Conservation (phyloP, 1,140 invertebrate species). For the Lasioglossum baleicum region DNA sequence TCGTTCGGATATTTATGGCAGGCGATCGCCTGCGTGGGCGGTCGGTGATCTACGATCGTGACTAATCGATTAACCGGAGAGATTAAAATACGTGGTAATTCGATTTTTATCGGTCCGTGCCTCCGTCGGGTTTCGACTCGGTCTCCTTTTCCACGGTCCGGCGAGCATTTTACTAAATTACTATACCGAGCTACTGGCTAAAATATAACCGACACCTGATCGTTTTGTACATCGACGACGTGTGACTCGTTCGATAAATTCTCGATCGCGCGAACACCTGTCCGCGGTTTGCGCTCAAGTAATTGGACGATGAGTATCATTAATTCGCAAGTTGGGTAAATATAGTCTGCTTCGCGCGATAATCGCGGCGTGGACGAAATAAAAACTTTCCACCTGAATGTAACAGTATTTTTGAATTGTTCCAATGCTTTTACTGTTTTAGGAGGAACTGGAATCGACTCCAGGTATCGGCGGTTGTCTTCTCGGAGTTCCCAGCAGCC, state of each 20-base stretch:
- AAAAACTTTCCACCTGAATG: too few species aligned
- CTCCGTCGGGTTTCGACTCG: conserved; percentile 15
- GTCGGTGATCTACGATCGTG: conserved; percentile 66
- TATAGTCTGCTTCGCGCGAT: background rate
- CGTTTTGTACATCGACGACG: background rate
- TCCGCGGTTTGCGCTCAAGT: background rate
- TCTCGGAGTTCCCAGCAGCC: background rate
- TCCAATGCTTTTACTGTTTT: too few species aligned
- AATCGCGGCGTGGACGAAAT: too few species aligned
- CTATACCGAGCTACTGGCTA: conserved; percentile 8
- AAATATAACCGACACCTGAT: background rate
- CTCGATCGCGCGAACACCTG: background rate
- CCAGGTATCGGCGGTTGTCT: background rate
- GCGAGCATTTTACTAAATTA: conserved; percentile 47
- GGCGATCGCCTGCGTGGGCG: conserved; percentile 56
- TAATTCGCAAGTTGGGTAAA: background rate
- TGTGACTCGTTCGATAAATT: conserved; percentile 11
- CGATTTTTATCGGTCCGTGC: conserved; percentile 65
- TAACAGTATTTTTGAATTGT: too few species aligned
- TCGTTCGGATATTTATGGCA: conserved; percentile 37
- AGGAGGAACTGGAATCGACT: too few species aligned
- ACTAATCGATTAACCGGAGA: conserved; percentile 67
- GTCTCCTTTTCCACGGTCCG: conserved; percentile 38
- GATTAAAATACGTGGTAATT: conserved; percentile 72
- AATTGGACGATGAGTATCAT: background rate